Evolutionary conservation across 2,888 invertebrate species (phyloP).

Genomic region (Cosmia pyralina): DNA sequence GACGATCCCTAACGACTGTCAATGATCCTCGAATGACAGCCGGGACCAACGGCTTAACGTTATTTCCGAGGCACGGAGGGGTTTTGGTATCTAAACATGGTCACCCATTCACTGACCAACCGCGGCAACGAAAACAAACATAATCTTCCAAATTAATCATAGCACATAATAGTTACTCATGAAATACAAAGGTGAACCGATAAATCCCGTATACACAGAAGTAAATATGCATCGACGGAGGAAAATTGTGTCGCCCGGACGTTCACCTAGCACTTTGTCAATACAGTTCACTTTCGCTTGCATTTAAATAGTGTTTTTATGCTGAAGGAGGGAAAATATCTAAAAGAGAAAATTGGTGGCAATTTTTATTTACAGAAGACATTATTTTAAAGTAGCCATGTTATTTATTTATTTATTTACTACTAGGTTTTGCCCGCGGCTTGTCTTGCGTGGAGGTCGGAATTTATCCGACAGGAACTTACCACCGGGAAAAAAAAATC

Average conservation of each 20-base stretch:
- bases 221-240: constrained; percentile 41
- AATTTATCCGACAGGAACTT: too few species aligned
- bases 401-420: neutral
- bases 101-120: too few species aligned
- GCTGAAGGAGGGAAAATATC: constrained; percentile 10
- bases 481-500: too few species aligned
- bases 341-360: neutral
- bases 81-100: too few species aligned
- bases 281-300: constrained; percentile 52
- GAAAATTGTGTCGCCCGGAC: constrained; percentile 57
- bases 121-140: too few species aligned
- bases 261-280: constrained; percentile 52
- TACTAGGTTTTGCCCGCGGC: too few species aligned
- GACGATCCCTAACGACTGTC: too few species aligned
- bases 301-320: constrained; percentile 49
- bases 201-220: constrained; percentile 52
- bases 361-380: neutral
- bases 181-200: constrained; percentile 31
- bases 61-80: too few species aligned
- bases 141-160: constrained; percentile 21
- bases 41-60: too few species aligned
- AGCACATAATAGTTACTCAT: constrained; percentile 21
- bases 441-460: too few species aligned
- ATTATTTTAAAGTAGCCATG: neutral
- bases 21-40: too few species aligned